Conservation (phyloP, 1,140 invertebrate species). For the Limonius californicus region DNA sequence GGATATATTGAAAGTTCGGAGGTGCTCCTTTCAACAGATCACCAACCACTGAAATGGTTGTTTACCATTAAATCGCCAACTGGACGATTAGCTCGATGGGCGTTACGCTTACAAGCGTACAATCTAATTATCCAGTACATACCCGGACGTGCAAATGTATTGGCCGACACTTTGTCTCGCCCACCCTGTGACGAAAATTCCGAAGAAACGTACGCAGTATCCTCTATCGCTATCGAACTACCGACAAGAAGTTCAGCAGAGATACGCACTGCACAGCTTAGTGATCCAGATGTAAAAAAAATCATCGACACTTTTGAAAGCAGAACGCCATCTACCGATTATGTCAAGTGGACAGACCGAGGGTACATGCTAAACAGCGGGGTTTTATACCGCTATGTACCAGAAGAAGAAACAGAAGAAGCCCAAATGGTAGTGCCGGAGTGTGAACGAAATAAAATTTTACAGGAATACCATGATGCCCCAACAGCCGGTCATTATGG, state of each 20-base stretch:
- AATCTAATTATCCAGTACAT: slow-evolving; percentile 27
- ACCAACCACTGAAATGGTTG: slow-evolving; percentile 33
- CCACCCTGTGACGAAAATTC: not conserved
- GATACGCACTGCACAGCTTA: slow-evolving; percentile 27
- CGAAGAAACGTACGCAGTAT: slow-evolving; percentile 29
- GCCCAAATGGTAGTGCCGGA: slow-evolving; percentile 32
- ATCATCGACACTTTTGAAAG: slow-evolving; percentile 5
- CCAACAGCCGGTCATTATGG: slow-evolving; percentile 36
- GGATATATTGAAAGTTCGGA: slow-evolving; percentile 33
- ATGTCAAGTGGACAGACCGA: slow-evolving; percentile 26
- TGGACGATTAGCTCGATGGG: slow-evolving; percentile 36
- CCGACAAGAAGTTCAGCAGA: slow-evolving; percentile 20
- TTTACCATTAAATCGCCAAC: slow-evolving; percentile 31
- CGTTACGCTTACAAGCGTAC: slow-evolving; percentile 22
- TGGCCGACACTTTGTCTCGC: slow-evolving; percentile 25
- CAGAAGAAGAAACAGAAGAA: slow-evolving; percentile 32
- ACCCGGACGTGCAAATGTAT: slow-evolving; percentile 25
- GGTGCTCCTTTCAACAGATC: slow-evolving; percentile 40
- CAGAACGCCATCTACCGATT: not conserved
- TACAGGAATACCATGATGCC: slow-evolving; percentile 35
- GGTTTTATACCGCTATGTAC: slow-evolving; percentile 35
- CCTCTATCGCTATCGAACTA: slow-evolving; percentile 23
- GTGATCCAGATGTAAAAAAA: slow-evolving; percentile 14
- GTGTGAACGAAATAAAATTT: slow-evolving; percentile 19
- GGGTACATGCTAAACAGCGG: slow-evolving; percentile 35